phyloP scores from a whole-genome alignment of 2,113 vertebrate species.

The Colinus virginianus region DNA sequence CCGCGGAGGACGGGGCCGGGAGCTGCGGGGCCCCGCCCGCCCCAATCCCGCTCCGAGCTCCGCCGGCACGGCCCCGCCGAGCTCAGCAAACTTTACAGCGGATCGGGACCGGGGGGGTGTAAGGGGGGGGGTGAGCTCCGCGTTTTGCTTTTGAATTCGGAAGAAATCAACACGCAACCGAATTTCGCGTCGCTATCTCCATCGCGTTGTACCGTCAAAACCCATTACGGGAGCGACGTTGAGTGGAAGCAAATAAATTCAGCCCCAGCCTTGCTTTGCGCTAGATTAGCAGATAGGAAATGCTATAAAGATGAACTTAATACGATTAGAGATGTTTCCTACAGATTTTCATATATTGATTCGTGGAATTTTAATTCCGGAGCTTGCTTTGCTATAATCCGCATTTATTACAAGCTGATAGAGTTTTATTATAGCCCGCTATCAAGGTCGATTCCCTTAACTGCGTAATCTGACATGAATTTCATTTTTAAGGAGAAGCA shows the following conservation, averaged over 20 bases:
- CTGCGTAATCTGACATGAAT: constrained; percentile 74
- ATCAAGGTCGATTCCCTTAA: constrained; percentile 77
- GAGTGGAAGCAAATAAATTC: constrained; percentile 77
- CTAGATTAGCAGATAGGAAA: constrained; percentile 90
- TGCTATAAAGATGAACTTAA: constrained; percentile 82
- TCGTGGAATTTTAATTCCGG: constrained; percentile 91
- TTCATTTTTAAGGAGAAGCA: constrained; percentile 73
- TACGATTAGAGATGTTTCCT: constrained; percentile 86
- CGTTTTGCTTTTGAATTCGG: background rate
- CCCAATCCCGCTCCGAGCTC: background rate
- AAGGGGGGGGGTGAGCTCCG: background rate
- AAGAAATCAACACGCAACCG: constrained; percentile 43
- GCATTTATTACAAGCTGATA: constrained; percentile 86
- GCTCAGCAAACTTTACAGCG: background rate
- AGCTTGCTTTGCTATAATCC: constrained; percentile 88
- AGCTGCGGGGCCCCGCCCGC: too few species aligned
- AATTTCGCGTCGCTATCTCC: constrained; percentile 36
- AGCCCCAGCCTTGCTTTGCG: constrained; percentile 80
- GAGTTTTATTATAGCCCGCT: constrained; percentile 75
- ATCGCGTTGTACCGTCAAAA: constrained; percentile 34
- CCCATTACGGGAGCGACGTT: constrained; percentile 46
- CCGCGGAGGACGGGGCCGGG: background rate
- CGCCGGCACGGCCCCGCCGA: background rate
- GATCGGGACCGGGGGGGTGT: background rate
- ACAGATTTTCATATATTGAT: constrained; percentile 91